phyloP scores from a whole-genome alignment of 2,888 invertebrate genomes.

The Metacarcinus magister region DNA sequence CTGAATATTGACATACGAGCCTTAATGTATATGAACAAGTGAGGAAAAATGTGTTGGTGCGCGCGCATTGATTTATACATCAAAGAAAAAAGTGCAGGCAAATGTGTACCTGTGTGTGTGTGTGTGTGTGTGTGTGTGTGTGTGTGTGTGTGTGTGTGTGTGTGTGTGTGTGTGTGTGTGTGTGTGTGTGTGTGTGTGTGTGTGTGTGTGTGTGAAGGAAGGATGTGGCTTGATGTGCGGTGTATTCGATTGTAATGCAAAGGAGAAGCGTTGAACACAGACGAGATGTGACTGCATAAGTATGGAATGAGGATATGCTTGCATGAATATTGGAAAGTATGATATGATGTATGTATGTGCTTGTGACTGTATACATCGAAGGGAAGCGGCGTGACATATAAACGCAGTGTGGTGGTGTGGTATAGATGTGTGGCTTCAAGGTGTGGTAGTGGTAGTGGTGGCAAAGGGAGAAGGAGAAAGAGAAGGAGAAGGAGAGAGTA shows the following conservation, averaged over 20 bases:
- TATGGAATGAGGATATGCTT: no score
- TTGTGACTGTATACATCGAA: background rate
- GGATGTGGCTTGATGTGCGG: no score
- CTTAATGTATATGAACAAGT: background rate
- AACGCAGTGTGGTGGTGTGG: background rate
- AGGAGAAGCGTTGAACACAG: background rate
- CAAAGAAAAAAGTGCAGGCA: background rate
- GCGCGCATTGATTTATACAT: slow-evolving; percentile 14
- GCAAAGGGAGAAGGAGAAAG: no score
- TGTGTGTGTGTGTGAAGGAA: background rate
- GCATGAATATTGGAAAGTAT: no score
- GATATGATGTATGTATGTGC: background rate
- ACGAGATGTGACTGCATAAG: background rate
- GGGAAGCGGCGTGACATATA: no score
- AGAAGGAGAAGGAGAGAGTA: background rate
- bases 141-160: slow-evolving; percentile 40
- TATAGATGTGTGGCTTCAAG: background rate
- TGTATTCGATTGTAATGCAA: no score
- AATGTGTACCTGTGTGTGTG: slow-evolving; percentile 43
- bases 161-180: slow-evolving; percentile 48
- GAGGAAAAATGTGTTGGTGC: background rate
- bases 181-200: slow-evolving; percentile 45
- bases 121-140: background rate
- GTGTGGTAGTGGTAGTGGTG: background rate
- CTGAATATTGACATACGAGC: slow-evolving; percentile 16